Conservation (phyloP, 2,888 invertebrate genomes). For the Clusia tigrina region DNA sequence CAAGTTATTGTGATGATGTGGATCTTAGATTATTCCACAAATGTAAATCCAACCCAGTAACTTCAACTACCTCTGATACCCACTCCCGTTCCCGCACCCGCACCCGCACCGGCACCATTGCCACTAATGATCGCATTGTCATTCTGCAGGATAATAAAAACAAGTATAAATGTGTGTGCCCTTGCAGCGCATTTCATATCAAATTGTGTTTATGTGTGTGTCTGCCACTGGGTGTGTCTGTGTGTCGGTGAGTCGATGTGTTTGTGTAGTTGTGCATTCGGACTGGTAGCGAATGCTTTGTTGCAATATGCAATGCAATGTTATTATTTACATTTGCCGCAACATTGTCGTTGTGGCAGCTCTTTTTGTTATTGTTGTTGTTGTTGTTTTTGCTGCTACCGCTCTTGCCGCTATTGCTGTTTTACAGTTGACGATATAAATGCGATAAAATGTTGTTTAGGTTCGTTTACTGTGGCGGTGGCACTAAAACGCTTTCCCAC, state of each 20-base stretch:
- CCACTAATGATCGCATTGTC: conserved; percentile 10
- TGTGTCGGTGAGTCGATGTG: not conserved
- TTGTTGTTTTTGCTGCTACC: conserved; percentile 25
- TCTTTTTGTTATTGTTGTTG: conserved; percentile 9
- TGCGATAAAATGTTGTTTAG: conserved; percentile 31
- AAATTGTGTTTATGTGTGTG: not conserved
- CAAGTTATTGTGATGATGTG: no score
- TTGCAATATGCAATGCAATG: not conserved
- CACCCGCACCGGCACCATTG: no score
- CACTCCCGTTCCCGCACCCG: no score
- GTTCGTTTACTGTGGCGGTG: conserved; percentile 15
- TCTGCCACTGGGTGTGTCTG: not conserved
- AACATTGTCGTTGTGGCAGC: conserved; percentile 20
- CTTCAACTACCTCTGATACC: no score
- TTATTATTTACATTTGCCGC: conserved; percentile 27
- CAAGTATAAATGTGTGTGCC: not conserved
- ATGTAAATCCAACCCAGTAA: no score
- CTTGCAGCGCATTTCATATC: not conserved
- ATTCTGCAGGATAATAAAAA: conserved; percentile 15
- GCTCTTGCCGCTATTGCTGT: no score
- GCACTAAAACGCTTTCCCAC: not conserved
- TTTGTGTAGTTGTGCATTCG: not conserved
- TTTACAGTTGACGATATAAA: conserved; percentile 35
- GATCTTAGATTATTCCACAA: no score
- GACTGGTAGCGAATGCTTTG: not conserved